These are phyloP conservation scores for Drosophila pseudotakahashii DNA, from an alignment of 2,888 invertebrate species.

Conservation along the genomic window DNA sequence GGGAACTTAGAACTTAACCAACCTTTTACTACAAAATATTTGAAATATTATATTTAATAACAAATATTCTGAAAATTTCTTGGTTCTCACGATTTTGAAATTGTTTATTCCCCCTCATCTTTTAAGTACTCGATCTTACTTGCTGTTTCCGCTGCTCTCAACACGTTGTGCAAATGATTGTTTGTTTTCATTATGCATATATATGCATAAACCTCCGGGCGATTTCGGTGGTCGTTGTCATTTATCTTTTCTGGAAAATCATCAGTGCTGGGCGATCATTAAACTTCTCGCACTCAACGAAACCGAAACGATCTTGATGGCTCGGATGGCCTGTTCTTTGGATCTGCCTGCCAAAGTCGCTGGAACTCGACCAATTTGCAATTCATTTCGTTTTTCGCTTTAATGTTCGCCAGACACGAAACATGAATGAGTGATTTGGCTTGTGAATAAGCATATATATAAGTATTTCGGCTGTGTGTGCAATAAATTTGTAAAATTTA, in stretches of 20 bases:
- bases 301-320: constrained; percentile 51
- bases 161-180: constrained; percentile 14
- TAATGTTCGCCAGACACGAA: constrained; percentile 70
- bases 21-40: no score
- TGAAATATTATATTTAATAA: no score
- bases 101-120: neutral
- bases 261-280: constrained; percentile 65
- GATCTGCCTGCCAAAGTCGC: constrained; percentile 24
- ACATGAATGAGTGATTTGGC: constrained; percentile 44
- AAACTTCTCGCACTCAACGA: constrained; percentile 48
- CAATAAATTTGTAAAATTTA: constrained; percentile 72
- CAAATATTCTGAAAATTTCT: no score
- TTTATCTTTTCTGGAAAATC: constrained; percentile 73
- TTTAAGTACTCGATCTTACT: neutral
- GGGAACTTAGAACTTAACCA: no score
- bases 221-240: constrained; percentile 68
- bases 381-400: constrained; percentile 53
- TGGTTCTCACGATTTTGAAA: neutral
- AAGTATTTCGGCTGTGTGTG: constrained; percentile 19
- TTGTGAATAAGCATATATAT: constrained; percentile 33
- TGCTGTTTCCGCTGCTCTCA: constrained; percentile 4
- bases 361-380: constrained; percentile 63
- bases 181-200: constrained; percentile 37
- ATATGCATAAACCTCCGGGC: constrained; percentile 45
- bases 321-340: constrained; percentile 14